phyloP scores from a whole-genome alignment of 2,888 invertebrate genomes.

The Leptarthrus brevirostris region DNA sequence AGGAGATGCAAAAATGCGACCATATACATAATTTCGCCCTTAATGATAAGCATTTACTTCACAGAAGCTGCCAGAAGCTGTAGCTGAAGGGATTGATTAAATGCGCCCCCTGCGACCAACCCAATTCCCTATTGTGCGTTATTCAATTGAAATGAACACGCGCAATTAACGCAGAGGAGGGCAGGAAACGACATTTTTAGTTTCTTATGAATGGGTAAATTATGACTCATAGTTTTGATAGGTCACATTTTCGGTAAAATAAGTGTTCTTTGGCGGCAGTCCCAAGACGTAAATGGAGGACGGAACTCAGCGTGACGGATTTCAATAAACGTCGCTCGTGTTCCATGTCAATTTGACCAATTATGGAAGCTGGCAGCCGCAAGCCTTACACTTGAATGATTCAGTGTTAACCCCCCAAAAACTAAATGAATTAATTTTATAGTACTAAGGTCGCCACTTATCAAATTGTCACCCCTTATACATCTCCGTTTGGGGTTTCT shows the following conservation, averaged over 20 bases:
- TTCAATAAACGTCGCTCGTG: constrained; percentile 45
- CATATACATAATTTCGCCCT: no score
- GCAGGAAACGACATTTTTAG: constrained; percentile 44
- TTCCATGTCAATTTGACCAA: constrained; percentile 42
- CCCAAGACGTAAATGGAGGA: constrained; percentile 2
- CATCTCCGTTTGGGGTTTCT: no score
- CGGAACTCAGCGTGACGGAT: constrained; percentile 42
- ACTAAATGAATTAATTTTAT: constrained; percentile 38
- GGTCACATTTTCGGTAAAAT: constrained; percentile 15
- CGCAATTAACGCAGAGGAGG: constrained; percentile 45
- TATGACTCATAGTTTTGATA: constrained; percentile 40
- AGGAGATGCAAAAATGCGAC: no score
- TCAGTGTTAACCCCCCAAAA: constrained; percentile 1
- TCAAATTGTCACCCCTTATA: constrained; percentile 20
- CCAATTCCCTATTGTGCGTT: constrained; percentile 28
- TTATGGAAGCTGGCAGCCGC: constrained; percentile 35
- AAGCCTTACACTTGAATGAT: constrained; percentile 17
- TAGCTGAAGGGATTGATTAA: background rate
- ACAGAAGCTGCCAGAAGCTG: background rate
- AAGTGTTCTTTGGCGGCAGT: constrained; percentile 17
- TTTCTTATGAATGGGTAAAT: constrained; percentile 25
- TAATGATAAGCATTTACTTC: no score
- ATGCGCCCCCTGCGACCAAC: background rate
- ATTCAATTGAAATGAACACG: constrained; percentile 38
- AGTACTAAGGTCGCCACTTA: constrained; percentile 13